Percentiles rank a stretch among this genome's conserved stretches.
Evolutionary conservation across 2,113 vertebrate species (phyloP).

Genomic region (Ochotona princeps): DNA sequence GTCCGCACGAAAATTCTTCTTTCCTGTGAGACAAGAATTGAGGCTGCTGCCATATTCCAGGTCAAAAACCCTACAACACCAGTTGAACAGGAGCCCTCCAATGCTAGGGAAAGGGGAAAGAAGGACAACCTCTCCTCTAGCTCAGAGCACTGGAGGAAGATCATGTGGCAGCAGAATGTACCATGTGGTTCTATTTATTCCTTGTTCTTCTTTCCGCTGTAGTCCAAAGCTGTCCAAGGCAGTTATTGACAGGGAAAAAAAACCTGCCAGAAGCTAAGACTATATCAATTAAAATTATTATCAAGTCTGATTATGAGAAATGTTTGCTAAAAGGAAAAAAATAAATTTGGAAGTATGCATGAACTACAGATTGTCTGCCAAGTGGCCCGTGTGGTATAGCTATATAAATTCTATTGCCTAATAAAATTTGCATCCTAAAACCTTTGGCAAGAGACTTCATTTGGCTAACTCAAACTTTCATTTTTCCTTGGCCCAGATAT

Average conservation of each 20-base stretch:
- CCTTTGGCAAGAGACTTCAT: constrained; percentile 56
- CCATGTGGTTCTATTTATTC: neutral
- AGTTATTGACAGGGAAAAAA: constrained; percentile 40
- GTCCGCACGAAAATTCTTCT: no score
- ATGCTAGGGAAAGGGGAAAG: accelerated
- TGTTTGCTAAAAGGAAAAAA: constrained; percentile 47
- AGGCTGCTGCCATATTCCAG: no score
- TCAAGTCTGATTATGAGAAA: constrained; percentile 22
- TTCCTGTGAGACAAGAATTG: no score
- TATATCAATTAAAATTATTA: constrained; percentile 59
- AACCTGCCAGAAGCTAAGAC: constrained; percentile 28
- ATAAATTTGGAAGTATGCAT: constrained; percentile 25
- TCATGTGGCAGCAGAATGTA: constrained; percentile 1
- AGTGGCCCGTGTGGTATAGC: constrained; percentile 35
- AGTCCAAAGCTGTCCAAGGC: constrained; percentile 11
- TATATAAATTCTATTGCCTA: constrained; percentile 60
- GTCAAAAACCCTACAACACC: no score
- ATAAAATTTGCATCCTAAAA: constrained; percentile 64
- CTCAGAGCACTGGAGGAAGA: neutral
- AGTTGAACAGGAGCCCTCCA: accelerated
- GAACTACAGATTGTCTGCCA: constrained; percentile 58
- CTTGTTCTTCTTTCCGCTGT: neutral
- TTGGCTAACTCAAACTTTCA: neutral
- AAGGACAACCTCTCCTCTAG: neutral
- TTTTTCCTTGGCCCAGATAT: constrained; percentile 5